Percentiles rank a stretch among this genome's conserved stretches.
These are phyloP conservation scores for Trichacis sp. DNA, from an alignment of 2,888 invertebrate genomes.

Conservation along the genomic window DNA sequence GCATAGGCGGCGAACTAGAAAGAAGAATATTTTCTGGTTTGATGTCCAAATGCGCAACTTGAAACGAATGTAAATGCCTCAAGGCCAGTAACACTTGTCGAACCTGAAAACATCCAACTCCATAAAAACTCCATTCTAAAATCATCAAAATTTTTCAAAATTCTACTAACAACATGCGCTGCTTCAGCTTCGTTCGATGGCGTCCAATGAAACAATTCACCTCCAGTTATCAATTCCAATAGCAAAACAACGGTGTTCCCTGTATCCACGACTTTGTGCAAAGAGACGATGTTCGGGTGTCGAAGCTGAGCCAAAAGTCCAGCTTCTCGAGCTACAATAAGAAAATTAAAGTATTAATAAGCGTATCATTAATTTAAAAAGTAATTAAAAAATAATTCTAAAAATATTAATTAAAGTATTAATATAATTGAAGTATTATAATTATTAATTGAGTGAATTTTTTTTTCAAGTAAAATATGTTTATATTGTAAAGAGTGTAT, in stretches of 20 bases:
- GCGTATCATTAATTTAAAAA: too few species aligned
- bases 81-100: slow-evolving; percentile 75
- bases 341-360: too few species aligned
- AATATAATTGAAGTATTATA: too few species aligned
- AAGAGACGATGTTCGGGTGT: slow-evolving; percentile 75
- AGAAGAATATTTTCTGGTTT: slow-evolving; percentile 79
- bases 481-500: too few species aligned
- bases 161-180: slow-evolving; percentile 72
- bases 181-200: slow-evolving; percentile 74
- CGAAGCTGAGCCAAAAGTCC: slow-evolving; percentile 72
- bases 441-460: too few species aligned
- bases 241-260: slow-evolving; percentile 73
- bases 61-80: slow-evolving; percentile 74
- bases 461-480: too few species aligned
- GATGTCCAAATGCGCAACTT: slow-evolving; percentile 77
- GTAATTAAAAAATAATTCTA: too few species aligned
- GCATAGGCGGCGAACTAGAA: slow-evolving; percentile 68
- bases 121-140: too few species aligned
- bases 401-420: too few species aligned
- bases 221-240: slow-evolving; percentile 76
- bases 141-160: too few species aligned
- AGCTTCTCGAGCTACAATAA: slow-evolving; percentile 72
- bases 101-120: slow-evolving; percentile 54
- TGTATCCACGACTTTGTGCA: slow-evolving; percentile 75
- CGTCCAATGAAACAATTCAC: slow-evolving; percentile 75